Evolutionary conservation across 2,888 invertebrate species (phyloP).

Genomic region (Oscheius onirici): DNA sequence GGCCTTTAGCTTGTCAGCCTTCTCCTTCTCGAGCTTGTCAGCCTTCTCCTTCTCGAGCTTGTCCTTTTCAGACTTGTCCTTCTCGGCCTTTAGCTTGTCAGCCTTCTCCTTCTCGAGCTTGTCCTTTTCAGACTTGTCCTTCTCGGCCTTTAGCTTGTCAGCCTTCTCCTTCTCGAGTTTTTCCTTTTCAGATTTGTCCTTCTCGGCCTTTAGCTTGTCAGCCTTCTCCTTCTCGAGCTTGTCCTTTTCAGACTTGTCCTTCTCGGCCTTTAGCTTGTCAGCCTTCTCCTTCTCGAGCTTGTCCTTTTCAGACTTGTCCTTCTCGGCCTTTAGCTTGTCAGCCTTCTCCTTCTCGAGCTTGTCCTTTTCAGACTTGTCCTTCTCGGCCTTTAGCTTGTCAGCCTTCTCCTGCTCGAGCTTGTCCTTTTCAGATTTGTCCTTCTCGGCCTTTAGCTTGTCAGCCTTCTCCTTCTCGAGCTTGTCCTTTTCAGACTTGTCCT

Average conservation of each 20-base stretch:
- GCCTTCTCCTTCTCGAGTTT: too few species aligned
- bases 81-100: neutral
- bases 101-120: constrained; percentile 1
- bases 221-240: neutral
- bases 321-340: neutral
- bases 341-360: neutral
- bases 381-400: neutral
- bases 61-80: too few species aligned
- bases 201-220: too few species aligned
- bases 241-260: neutral
- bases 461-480: neutral
- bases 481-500: neutral
- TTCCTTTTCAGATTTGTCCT: too few species aligned
- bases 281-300: neutral
- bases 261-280: neutral
- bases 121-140: neutral
- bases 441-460: too few species aligned
- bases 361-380: neutral
- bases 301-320: neutral
- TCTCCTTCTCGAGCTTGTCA: neutral
- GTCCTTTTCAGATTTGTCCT: too few species aligned
- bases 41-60: neutral
- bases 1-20: neutral
- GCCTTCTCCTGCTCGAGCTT: neutral
- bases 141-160: neutral